Evolutionary conservation across 2,113 vertebrate species (phyloP), one percentile per base, ranked within the genome.

Genomic region (Pelecanoides urinatrix): DNA sequence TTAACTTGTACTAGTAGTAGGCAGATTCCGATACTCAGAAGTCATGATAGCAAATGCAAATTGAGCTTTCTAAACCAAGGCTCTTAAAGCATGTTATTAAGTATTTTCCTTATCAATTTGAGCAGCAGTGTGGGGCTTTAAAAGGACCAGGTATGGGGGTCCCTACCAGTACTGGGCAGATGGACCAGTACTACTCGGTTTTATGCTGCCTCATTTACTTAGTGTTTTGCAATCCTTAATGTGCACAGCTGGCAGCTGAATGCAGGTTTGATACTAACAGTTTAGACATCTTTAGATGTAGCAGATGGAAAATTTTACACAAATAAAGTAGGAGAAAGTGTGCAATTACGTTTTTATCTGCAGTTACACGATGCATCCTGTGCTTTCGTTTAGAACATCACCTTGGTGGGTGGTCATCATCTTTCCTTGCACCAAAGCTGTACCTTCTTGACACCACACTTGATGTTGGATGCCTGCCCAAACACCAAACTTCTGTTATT

Each of bases 221-320:
- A 97, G 98, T 98, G 98, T 98, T 98, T 98, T 98, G 98, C 98
- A 98, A 97, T 98, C 98, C 98, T 98, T 98, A 98, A 98, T 98
- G 98, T 98, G 98, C 98, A 98, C 98, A 98, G 98, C 98, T 98
- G 98, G 98, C 98, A 98, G 98, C 98, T 98, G 98, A 98, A 98
- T 98, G 98, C 98, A 98, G 98, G 98, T 98, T 98, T 98, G 98
- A 98, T 98, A 98, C 98, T 98, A 98, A 98, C 98, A 98, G 98
- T 98, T 98, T 98, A 98, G 98, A 98, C 98, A 98, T 98, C 98
- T 98, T 98, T 98, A 98, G 98, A 98, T 98, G 98, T 98, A 98
- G 98, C 98, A 98, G 98, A 98, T 98, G 98, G 98, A 98, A 98
- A 98, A 98, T 98, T 98, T 98, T 98, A 98, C 98, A 98, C 98